These are phyloP conservation scores for Philhelius pedissequus DNA, from an alignment of 2,888 invertebrate species.

Conservation along the genomic window DNA sequence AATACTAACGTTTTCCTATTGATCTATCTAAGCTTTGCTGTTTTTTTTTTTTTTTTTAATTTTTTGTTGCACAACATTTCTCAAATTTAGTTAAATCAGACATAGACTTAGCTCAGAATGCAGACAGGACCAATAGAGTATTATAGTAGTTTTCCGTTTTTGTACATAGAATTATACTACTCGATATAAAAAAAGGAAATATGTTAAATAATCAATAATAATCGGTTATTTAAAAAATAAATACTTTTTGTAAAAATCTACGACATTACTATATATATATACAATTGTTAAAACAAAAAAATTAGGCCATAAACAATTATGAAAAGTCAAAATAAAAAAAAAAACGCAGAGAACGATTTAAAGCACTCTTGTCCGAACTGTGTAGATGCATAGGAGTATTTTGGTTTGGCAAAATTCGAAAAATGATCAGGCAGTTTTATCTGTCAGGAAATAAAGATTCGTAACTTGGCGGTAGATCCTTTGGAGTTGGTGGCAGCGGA, in stretches of 20 bases:
- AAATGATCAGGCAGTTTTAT: slow-evolving; percentile 71
- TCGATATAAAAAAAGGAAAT: background rate
- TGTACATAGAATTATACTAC: background rate
- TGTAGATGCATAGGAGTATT: slow-evolving; percentile 41
- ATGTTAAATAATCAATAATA: background rate
- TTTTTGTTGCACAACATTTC: background rate
- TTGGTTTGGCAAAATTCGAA: slow-evolving; percentile 21
- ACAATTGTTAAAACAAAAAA: slow-evolving; percentile 40
- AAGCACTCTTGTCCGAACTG: slow-evolving; percentile 19
- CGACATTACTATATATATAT: slow-evolving; percentile 61
- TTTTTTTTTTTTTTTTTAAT: background rate
- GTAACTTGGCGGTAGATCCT: slow-evolving; percentile 77
- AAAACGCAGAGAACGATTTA: background rate
- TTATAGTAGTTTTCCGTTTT: background rate
- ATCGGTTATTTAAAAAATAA: slow-evolving; percentile 17
- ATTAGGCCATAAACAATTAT: background rate
- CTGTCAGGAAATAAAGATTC: slow-evolving; percentile 77
- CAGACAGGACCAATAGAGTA: background rate
- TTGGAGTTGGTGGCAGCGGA: slow-evolving; percentile 74
- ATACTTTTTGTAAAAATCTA: slow-evolving; percentile 13
- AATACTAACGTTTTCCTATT: slow-evolving; percentile 55
- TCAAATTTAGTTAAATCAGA: background rate
- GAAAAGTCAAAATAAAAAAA: slow-evolving; percentile 1
- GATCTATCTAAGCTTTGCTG: slow-evolving; percentile 60
- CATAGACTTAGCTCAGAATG: background rate